These are phyloP conservation scores for Porites australiensis DNA, from an alignment of 64 coral and sea anemone species.

Conservation along the genomic window DNA sequence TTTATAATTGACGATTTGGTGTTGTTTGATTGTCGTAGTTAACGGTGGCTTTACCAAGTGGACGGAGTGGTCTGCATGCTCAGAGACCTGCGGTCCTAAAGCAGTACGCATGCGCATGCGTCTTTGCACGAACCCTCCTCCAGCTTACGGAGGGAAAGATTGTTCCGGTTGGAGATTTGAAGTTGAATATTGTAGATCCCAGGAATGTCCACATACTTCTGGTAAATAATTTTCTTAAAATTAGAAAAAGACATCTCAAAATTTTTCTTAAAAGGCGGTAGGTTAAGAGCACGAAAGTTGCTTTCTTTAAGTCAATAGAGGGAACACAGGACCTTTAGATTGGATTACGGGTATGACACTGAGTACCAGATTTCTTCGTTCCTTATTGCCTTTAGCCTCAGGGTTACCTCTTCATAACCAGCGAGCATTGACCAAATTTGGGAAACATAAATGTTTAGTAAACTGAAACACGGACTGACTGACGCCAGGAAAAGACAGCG, in stretches of 20 bases:
- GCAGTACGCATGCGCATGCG: slow-evolving; percentile 85
- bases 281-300: too few relatives aligned
- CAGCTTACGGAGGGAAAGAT: slow-evolving; percentile 72
- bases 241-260: neutral
- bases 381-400: too few relatives aligned
- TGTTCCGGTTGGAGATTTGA: slow-evolving; percentile 84
- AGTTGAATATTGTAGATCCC: slow-evolving; percentile 71
- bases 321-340: too few relatives aligned
- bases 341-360: too few relatives aligned
- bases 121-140: slow-evolving; percentile 82
- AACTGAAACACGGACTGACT: too few relatives aligned
- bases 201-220: slow-evolving; percentile 28
- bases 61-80: slow-evolving; percentile 87
- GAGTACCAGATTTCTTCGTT: too few relatives aligned
- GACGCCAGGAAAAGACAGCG: too few relatives aligned
- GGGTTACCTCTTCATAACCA: too few relatives aligned
- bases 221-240: neutral
- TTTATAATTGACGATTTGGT: neutral
- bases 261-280: too few relatives aligned
- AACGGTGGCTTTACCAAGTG: slow-evolving; percentile 86
- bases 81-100: slow-evolving; percentile 71
- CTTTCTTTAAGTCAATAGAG: too few relatives aligned
- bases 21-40: slow-evolving; percentile 55
- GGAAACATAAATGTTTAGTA: too few relatives aligned
- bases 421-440: too few relatives aligned